Evolutionary conservation across 2,888 invertebrate genomes (phyloP).

Genomic region (Tetropium fuscum): DNA sequence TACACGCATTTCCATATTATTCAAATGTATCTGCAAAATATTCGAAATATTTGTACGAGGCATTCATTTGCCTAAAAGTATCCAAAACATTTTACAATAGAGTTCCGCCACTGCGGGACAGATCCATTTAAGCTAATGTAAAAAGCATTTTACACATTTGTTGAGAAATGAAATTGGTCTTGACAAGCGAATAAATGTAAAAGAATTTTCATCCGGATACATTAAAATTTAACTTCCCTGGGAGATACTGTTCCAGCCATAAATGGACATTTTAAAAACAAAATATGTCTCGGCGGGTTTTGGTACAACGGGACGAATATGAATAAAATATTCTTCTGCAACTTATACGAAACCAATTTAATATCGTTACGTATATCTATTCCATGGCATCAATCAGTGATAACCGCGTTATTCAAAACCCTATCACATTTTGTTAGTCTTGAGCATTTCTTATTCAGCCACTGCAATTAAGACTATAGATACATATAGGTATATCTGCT

Average conservation of each 20-base stretch:
- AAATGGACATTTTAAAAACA: constrained; percentile 50
- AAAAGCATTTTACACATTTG: constrained; percentile 45
- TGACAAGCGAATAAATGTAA: constrained; percentile 47
- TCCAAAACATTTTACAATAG: constrained; percentile 36
- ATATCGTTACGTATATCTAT: constrained; percentile 30
- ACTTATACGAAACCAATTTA: constrained; percentile 35
- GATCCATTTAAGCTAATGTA: constrained; percentile 39
- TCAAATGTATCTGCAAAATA: constrained; percentile 41
- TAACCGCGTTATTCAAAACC: too few relatives aligned
- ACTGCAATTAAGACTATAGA: too few relatives aligned
- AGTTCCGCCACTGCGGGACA: constrained; percentile 31
- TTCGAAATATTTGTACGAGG: constrained; percentile 35
- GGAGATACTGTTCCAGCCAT: constrained; percentile 46
- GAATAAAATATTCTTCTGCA: constrained; percentile 43
- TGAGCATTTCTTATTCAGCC: too few relatives aligned
- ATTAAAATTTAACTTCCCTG: constrained; percentile 52
- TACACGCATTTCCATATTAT: constrained; percentile 40
- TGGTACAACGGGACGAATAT: constrained; percentile 37
- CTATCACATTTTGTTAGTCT: too few relatives aligned
- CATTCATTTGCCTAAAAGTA: constrained; percentile 26
- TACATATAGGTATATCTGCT: too few relatives aligned
- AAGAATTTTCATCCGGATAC: constrained; percentile 44
- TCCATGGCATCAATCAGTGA: constrained; percentile 23
- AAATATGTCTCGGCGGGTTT: constrained; percentile 47
- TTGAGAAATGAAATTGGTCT: constrained; percentile 46